Percentiles rank a stretch among this genome's conserved stretches.
phyloP scores from a whole-genome alignment of 2,888 invertebrate species.

The Sesia apiformis region DNA sequence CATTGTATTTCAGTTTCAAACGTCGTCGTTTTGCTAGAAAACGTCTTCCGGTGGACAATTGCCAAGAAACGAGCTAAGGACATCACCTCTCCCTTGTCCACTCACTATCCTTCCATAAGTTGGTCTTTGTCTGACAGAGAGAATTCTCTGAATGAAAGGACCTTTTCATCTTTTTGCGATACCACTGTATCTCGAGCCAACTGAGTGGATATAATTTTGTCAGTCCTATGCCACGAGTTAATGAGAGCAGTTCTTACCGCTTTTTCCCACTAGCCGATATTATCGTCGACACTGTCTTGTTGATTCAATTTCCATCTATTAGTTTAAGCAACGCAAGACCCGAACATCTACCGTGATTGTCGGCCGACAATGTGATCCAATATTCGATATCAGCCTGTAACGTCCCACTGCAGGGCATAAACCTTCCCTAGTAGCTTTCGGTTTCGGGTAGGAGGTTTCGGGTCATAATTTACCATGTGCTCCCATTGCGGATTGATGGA shows the following conservation, averaged over 20 bases:
- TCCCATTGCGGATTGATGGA: no score
- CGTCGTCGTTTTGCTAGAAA: conserved; percentile 61
- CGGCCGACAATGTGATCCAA: no score
- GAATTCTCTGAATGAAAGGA: conserved; percentile 68
- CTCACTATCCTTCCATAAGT: conserved; percentile 18
- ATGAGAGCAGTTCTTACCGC: conserved; percentile 22
- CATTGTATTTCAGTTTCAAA: conserved; percentile 62
- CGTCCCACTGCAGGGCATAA: no score
- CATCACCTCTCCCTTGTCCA: conserved; percentile 26
- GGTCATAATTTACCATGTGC: no score
- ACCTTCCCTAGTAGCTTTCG: no score
- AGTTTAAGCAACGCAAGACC: no score
- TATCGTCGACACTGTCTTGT: no score
- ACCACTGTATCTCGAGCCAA: conserved; percentile 49
- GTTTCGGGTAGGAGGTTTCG: no score
- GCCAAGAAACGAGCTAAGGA: conserved; percentile 62
- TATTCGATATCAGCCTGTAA: no score
- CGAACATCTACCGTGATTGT: no score
- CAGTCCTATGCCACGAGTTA: conserved; percentile 10
- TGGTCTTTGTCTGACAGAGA: conserved; percentile 31
- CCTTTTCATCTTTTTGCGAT: conserved; percentile 63
- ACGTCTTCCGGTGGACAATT: conserved; percentile 70
- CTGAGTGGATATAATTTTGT: conserved; percentile 47
- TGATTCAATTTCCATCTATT: no score
- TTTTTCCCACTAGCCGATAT: no score